Conservation (phyloP, 53 echinoderm and acorn worm species). For the Luidia sarsii region DNA sequence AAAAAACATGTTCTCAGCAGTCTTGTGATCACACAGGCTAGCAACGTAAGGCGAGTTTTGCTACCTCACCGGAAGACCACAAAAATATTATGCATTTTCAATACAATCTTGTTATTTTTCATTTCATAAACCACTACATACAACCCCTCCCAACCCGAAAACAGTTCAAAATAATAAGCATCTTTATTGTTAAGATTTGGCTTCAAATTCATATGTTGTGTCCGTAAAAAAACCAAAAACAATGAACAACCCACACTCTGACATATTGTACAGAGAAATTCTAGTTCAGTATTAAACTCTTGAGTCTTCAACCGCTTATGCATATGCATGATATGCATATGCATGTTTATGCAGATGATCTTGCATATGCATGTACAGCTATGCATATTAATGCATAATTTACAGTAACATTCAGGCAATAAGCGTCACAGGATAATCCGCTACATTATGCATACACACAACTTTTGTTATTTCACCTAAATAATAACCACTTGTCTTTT, state of each 20-base stretch:
- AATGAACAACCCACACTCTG: neutral
- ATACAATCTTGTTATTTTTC: slow-evolving; percentile 4
- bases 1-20: neutral
- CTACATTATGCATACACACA: slow-evolving; percentile 39
- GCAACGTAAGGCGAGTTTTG: slow-evolving; percentile 2
- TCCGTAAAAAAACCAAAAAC: neutral
- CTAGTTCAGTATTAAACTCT: slow-evolving; percentile 8
- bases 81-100: slow-evolving; percentile 37
- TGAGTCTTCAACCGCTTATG: too few relatives aligned
- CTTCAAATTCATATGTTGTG: slow-evolving; percentile 7
- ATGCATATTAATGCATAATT: slow-evolving; percentile 32
- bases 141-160: too few relatives aligned
- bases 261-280: slow-evolving; percentile 24
- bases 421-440: slow-evolving; percentile 9
- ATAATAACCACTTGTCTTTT: slow-evolving; percentile 20
- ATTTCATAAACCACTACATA: neutral
- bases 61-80: slow-evolving; percentile 40
- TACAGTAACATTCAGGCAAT: slow-evolving; percentile 38
- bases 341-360: neutral
- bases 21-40: slow-evolving; percentile 34
- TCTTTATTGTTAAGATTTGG: slow-evolving; percentile 5
- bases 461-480: slow-evolving; percentile 42
- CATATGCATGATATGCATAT: too few relatives aligned
- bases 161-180: slow-evolving; percentile 33
- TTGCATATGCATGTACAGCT: slow-evolving; percentile 20